A percentile compares a stretch with the other conserved stretches of the same genome.
These are phyloP conservation scores for Pollenia angustigena DNA, from an alignment of 2,888 invertebrate species.

Conservation along the genomic window DNA sequence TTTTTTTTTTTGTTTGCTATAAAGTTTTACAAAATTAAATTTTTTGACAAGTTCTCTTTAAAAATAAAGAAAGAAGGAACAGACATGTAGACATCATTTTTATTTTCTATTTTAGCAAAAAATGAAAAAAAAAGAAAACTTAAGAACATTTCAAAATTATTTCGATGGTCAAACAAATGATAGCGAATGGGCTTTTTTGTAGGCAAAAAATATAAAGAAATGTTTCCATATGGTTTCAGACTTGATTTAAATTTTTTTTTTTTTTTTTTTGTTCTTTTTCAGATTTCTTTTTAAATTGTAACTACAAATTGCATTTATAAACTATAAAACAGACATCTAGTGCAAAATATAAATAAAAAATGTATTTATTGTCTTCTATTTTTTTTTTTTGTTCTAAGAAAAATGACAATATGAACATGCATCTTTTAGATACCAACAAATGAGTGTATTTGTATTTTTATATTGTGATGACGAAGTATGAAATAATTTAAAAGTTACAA, in stretches of 20 bases:
- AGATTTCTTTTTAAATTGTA: slow-evolving; percentile 12
- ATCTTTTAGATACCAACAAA: slow-evolving; percentile 18
- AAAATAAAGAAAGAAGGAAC: slow-evolving; percentile 10
- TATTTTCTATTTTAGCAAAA: slow-evolving; percentile 7
- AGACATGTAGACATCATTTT: slow-evolving; percentile 56
- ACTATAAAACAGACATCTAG: slow-evolving; percentile 65
- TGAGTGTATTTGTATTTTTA: slow-evolving; percentile 29
- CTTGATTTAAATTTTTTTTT: not conserved
- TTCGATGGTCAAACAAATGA: slow-evolving; percentile 73
- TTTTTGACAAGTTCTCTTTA: slow-evolving; percentile 42
- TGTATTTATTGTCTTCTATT: slow-evolving; percentile 55
- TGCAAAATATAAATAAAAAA: slow-evolving; percentile 48
- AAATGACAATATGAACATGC: slow-evolving; percentile 47
- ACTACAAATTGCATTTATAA: slow-evolving; percentile 56
- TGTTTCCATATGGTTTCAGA: slow-evolving; percentile 70
- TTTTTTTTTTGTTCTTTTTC: not conserved
- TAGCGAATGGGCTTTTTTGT: slow-evolving; percentile 55
- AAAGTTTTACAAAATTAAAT: slow-evolving; percentile 30
- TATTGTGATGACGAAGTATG: slow-evolving; percentile 63
- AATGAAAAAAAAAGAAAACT: not conserved
- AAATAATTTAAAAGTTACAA: slow-evolving; percentile 63
- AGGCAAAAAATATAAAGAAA: slow-evolving; percentile 35
- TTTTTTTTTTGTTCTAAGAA: slow-evolving; percentile 27
- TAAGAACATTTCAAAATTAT: slow-evolving; percentile 48
- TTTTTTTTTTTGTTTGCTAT: slow-evolving; percentile 1